Percentiles rank a stretch among this genome's conserved stretches.
Evolutionary conservation across 2,797 vertebrate genomes (phyloP).

Genomic region (Myotis myotis): DNA sequence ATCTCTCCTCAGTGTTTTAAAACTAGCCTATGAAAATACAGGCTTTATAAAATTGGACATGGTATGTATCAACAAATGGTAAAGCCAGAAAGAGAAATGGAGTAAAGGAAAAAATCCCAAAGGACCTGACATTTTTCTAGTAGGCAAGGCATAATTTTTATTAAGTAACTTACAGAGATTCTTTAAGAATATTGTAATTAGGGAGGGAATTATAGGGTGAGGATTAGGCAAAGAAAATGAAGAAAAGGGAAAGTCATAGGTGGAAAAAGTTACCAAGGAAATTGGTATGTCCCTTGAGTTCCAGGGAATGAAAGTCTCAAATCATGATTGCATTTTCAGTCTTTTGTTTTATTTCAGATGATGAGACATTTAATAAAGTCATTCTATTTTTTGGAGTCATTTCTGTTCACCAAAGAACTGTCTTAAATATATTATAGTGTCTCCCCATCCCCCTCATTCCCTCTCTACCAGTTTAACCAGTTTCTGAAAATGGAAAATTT

Average conservation of each 20-base stretch:
- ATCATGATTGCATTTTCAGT: neutral
- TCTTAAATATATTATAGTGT: neutral
- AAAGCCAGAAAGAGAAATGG: slow-evolving; percentile 1
- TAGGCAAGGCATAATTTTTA: slow-evolving; percentile 44
- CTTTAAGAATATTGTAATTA: slow-evolving; percentile 44
- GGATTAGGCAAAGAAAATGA: slow-evolving; percentile 13
- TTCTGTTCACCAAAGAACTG: neutral
- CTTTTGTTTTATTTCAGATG: neutral
- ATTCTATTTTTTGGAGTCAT: neutral
- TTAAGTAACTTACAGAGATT: slow-evolving; percentile 40
- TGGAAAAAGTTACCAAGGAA: neutral
- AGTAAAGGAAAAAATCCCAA: slow-evolving; percentile 13
- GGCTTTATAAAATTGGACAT: neutral
- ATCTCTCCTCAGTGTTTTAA: slow-evolving; percentile 38
- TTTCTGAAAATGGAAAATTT: slow-evolving; percentile 31
- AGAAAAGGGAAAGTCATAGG: neutral
- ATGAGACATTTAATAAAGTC: neutral
- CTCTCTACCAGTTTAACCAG: neutral
- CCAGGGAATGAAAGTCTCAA: neutral
- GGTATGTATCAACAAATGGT: neutral
- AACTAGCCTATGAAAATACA: neutral
- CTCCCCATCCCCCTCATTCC: too few relatives aligned
- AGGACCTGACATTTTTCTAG: slow-evolving; percentile 13
- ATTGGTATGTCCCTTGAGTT: neutral
- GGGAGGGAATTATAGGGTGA: slow-evolving; percentile 10